Percentiles rank a stretch among this genome's conserved stretches.
These are phyloP conservation scores for Oryzias celebensis DNA, from an alignment of 2,113 vertebrate species.

Conservation along the genomic window DNA sequence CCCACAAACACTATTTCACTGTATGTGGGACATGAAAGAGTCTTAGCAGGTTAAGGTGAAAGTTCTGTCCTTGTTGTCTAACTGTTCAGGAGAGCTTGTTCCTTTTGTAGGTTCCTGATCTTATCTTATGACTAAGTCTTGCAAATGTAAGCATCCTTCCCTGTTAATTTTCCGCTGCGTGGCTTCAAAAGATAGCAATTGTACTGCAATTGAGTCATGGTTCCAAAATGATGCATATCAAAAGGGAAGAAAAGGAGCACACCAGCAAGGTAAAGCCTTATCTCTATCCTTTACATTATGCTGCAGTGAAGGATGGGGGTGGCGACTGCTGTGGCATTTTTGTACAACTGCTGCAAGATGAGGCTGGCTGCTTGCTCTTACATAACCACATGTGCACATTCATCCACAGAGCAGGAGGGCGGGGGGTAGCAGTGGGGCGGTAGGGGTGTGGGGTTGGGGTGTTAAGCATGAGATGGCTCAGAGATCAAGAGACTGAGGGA, in stretches of 20 bases:
- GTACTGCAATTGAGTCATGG: not conserved
- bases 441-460: not conserved
- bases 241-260: not conserved
- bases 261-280: conserved; percentile 5
- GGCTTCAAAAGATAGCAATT: not conserved
- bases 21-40: conserved; percentile 24
- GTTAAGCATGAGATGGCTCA: conserved; percentile 24
- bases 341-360: conserved; percentile 58
- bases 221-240: not conserved
- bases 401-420: conserved; percentile 38
- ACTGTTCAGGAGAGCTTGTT: conserved; percentile 1
- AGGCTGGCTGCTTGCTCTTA: conserved; percentile 52
- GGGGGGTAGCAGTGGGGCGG: not conserved
- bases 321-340: conserved; percentile 41
- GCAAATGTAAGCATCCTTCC: not conserved
- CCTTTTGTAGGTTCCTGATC: not conserved
- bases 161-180: not conserved
- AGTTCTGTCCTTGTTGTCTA: conserved; percentile 1
- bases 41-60: conserved; percentile 18
- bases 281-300: conserved; percentile 31
- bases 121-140: not conserved
- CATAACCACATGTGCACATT: conserved; percentile 62
- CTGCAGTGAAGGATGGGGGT: conserved; percentile 26
- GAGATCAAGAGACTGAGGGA: conserved; percentile 31
- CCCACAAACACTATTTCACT: conserved; percentile 12